Conservation (phyloP, 2,888 invertebrate genomes). For the Cheilosia grossa region DNA sequence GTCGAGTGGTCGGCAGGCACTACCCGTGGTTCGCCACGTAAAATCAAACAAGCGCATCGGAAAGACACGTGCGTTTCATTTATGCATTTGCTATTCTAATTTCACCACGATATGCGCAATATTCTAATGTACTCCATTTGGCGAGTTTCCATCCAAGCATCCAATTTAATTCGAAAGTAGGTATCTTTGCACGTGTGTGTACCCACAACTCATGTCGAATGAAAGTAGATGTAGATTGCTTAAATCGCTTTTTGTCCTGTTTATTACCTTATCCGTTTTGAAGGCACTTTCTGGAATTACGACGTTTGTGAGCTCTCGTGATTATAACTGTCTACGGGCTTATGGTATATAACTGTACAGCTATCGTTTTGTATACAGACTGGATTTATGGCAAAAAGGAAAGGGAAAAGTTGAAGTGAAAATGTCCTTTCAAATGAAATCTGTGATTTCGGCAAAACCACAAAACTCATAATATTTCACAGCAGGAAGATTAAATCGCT, state of each 20-base stretch:
- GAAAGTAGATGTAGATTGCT: not conserved
- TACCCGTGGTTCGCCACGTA: too few species aligned
- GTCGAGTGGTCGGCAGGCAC: too few species aligned
- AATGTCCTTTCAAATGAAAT: too few species aligned
- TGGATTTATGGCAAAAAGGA: not conserved
- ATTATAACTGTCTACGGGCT: conserved; percentile 9
- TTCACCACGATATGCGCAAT: not conserved
- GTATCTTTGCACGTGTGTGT: conserved; percentile 1
- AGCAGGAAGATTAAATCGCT: too few species aligned
- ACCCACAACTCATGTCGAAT: not conserved
- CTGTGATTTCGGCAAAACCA: too few species aligned
- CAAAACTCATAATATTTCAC: too few species aligned
- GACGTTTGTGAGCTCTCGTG: not conserved
- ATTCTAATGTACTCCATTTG: not conserved
- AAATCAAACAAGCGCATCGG: too few species aligned
- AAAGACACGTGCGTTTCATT: not conserved
- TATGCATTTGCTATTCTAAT: not conserved
- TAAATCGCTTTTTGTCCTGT: conserved; percentile 22
- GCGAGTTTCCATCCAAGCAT: not conserved
- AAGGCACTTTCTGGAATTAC: conserved; percentile 7
- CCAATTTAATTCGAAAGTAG: not conserved
- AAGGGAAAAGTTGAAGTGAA: not conserved
- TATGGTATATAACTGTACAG: not conserved
- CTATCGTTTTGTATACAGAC: conserved; percentile 4
- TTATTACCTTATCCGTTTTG: conserved; percentile 7